Conservation (phyloP, 2,888 invertebrate genomes). For the Rhyacophila evoluta region DNA sequence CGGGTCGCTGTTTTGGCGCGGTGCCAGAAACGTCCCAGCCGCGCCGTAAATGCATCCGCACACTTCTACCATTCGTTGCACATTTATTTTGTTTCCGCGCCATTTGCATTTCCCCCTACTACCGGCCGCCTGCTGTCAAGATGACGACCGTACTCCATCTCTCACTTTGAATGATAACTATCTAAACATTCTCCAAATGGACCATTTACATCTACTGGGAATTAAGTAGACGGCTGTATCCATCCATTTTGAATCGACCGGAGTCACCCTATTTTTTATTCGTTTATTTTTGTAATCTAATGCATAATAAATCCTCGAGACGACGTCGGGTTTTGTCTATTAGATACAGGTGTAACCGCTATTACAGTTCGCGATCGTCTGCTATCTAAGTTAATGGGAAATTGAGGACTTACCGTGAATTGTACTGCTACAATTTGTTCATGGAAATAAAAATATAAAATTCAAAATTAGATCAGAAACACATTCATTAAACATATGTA, state of each 20-base stretch:
- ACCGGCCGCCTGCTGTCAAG: slow-evolving; percentile 33
- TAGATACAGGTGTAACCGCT: too few relatives aligned
- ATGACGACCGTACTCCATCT: slow-evolving; percentile 2
- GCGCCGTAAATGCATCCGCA: slow-evolving; percentile 51
- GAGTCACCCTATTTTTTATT: neutral
- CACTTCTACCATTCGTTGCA: slow-evolving; percentile 41
- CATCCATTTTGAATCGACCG: neutral
- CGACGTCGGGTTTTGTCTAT: too few relatives aligned
- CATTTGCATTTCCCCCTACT: slow-evolving; percentile 49
- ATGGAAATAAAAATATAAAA: too few relatives aligned
- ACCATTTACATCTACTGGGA: neutral
- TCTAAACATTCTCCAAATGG: slow-evolving; percentile 22
- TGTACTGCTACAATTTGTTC: too few relatives aligned
- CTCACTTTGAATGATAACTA: slow-evolving; percentile 17
- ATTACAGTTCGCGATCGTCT: too few relatives aligned
- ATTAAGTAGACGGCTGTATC: slow-evolving; percentile 2
- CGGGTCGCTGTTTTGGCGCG: slow-evolving; percentile 35
- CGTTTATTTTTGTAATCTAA: too few relatives aligned
- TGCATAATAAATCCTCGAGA: too few relatives aligned
- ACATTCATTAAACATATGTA: too few relatives aligned
- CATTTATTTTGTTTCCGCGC: slow-evolving; percentile 49
- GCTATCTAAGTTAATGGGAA: too few relatives aligned
- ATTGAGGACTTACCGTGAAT: too few relatives aligned
- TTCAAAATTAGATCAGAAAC: too few relatives aligned
- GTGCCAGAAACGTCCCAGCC: slow-evolving; percentile 45